A percentile compares a stretch with the other conserved stretches of the same genome.
phyloP scores from a whole-genome alignment of 1,140 invertebrate genomes.

The Belonocnema kinseyi region DNA sequence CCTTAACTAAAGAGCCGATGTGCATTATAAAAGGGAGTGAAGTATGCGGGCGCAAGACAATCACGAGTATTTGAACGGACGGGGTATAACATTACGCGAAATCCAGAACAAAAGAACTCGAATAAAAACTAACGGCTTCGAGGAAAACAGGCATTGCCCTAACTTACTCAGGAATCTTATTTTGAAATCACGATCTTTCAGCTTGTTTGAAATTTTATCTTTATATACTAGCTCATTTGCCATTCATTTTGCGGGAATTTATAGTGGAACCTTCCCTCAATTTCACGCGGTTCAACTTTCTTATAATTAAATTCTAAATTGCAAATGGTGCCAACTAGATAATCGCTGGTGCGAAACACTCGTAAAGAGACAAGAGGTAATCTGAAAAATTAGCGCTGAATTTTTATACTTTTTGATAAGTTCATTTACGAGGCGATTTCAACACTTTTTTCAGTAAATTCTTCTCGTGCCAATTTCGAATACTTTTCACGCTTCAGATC shows the following conservation, averaged over 20 bases:
- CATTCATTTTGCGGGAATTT: background rate
- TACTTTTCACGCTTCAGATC: no score
- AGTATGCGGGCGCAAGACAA: constrained; percentile 15
- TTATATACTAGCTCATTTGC: background rate
- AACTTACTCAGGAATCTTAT: background rate
- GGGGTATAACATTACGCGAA: constrained; percentile 15
- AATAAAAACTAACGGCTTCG: background rate
- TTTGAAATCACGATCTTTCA: background rate
- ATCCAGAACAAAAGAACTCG: background rate
- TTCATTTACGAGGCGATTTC: no score
- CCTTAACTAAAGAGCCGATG: background rate
- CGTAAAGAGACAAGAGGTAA: no score
- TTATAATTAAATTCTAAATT: no score
- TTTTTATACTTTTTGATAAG: no score
- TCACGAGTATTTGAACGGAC: background rate
- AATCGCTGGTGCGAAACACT: no score
- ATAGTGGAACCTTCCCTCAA: no score
- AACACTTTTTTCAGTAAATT: no score
- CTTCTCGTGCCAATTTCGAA: no score
- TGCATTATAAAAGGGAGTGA: background rate
- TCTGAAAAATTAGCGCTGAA: no score
- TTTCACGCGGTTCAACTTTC: no score
- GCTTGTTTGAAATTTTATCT: background rate
- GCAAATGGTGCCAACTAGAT: no score
- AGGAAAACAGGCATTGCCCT: background rate